Evolutionary conservation across 2,113 vertebrate species (phyloP), one percentile per base, ranked within the genome.

Genomic region (Raphicerus campestris): DNA sequence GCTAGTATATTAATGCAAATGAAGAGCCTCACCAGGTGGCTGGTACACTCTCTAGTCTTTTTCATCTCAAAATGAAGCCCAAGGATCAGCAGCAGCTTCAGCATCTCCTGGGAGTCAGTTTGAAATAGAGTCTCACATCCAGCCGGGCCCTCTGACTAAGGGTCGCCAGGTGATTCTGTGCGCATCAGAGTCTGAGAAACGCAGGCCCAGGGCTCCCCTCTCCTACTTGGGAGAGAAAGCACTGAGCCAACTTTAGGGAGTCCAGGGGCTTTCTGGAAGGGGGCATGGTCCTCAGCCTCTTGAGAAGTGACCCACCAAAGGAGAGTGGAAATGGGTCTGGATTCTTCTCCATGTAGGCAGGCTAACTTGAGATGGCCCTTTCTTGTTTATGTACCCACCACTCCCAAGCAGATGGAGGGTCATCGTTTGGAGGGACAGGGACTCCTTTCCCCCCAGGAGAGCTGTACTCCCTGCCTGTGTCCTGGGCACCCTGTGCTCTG

Each of bases 401-500:
- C 63, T 7, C 7, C 39, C 51, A n/a, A n/a, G 39, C 14, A 60
- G 16, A 53, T 66, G 19, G 10, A n/a, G 35, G 78, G 42, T 82
- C n/a, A 63, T 53, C 24, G 11, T 35, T 30, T 47, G 32, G 2
- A 11, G 16, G n/a, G 32, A 26, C 10, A 7, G 6, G 86, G 56
- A 87, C 39, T 22, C 15, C 16, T 7, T 35, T 82, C 8, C 4
- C 16, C 6, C 17, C 0, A 26, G 45, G 53, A 75, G 26, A 78
- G 15, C 7, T 55, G 39, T 10, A 4, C 5, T 32, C 70, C 10
- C 22, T 1, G 1, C 2, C 70, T 81, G 14, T 39, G 8, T 19
- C 7, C 30, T 22, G 20, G 13, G 8, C 0, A 19, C 2, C 1
- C 5, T 2, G 3, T 32, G 10, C 22, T 35, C 17, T 19, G 2